Evolutionary conservation across 1,140 invertebrate species (phyloP).

Genomic region (Scaptodrosophila lebanonensis): DNA sequence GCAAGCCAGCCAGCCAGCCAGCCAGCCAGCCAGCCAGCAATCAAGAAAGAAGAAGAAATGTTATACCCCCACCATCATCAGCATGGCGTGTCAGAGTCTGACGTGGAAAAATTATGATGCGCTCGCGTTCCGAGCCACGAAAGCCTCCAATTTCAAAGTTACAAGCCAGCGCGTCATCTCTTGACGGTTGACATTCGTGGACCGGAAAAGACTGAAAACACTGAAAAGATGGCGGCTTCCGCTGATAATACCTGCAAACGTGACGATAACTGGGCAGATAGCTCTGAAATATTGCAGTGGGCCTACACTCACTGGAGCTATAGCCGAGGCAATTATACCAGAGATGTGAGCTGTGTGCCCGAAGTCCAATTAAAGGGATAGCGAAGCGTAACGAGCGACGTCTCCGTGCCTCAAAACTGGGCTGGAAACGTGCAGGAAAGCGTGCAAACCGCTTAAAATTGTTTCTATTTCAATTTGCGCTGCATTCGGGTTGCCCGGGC

Average conservation of each 20-base stretch:
- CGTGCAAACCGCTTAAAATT: slow-evolving; percentile 50
- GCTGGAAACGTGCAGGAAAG: slow-evolving; percentile 58
- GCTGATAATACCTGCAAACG: slow-evolving; percentile 61
- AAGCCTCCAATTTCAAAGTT: slow-evolving; percentile 53
- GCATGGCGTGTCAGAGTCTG: slow-evolving; percentile 48
- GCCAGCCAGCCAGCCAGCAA: too few relatives aligned
- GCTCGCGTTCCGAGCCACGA: slow-evolving; percentile 2
- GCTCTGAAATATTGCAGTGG: slow-evolving; percentile 51
- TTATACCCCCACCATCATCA: too few relatives aligned
- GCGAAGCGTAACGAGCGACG: slow-evolving; percentile 44
- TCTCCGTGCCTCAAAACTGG: slow-evolving; percentile 39
- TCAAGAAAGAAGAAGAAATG: too few relatives aligned
- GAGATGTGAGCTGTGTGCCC: slow-evolving; percentile 53
- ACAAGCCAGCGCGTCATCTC: slow-evolving; percentile 18
- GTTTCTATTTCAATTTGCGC: slow-evolving; percentile 65
- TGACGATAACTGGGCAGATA: slow-evolving; percentile 60
- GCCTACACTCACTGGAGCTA: slow-evolving; percentile 5
- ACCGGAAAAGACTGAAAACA: too few relatives aligned
- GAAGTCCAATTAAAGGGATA: slow-evolving; percentile 55
- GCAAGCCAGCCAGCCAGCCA: too few relatives aligned
- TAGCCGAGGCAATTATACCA: slow-evolving; percentile 57
- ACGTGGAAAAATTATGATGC: slow-evolving; percentile 58
- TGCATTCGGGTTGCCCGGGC: slow-evolving; percentile 30
- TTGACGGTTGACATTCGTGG: slow-evolving; percentile 9
- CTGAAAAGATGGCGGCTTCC: slow-evolving; percentile 3